Evolutionary conservation across 1,140 invertebrate species (phyloP).

Genomic region (Odontomachus brunneus): DNA sequence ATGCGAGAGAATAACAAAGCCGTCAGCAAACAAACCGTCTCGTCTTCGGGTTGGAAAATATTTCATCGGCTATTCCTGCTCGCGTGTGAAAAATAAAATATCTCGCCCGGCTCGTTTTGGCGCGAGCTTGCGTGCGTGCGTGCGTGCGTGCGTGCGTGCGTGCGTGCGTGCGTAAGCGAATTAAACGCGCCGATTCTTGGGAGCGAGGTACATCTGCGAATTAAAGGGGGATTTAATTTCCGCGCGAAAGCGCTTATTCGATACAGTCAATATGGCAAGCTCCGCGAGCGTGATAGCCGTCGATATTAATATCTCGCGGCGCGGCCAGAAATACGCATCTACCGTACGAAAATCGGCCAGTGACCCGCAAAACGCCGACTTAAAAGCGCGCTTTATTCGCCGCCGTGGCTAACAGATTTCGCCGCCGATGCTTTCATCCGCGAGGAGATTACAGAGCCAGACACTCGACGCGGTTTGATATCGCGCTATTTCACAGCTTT

Average conservation of each 20-base stretch:
- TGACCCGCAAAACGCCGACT: slow-evolving; percentile 10
- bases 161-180: slow-evolving; percentile 9
- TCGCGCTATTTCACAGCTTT: no score
- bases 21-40: slow-evolving; percentile 30
- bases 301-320: slow-evolving; percentile 54
- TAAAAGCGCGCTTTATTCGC: slow-evolving; percentile 14
- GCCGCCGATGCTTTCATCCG: background rate
- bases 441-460: background rate
- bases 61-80: slow-evolving; percentile 11
- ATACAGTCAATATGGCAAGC: slow-evolving; percentile 43
- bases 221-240: slow-evolving; percentile 66
- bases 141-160: background rate
- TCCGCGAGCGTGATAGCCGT: slow-evolving; percentile 29
- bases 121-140: background rate
- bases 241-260: slow-evolving; percentile 45
- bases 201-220: slow-evolving; percentile 52
- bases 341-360: slow-evolving; percentile 33
- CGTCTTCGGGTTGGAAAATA: slow-evolving; percentile 43
- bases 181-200: slow-evolving; percentile 47
- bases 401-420: background rate
- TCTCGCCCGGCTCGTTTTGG: background rate
- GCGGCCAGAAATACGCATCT: slow-evolving; percentile 27
- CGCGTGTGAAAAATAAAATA: slow-evolving; percentile 49
- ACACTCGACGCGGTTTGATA: background rate
- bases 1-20: slow-evolving; percentile 16